Base-by-base conservation (phyloP, 2,797 vertebrate genomes). In the Cichlasoma orientale region DNA sequence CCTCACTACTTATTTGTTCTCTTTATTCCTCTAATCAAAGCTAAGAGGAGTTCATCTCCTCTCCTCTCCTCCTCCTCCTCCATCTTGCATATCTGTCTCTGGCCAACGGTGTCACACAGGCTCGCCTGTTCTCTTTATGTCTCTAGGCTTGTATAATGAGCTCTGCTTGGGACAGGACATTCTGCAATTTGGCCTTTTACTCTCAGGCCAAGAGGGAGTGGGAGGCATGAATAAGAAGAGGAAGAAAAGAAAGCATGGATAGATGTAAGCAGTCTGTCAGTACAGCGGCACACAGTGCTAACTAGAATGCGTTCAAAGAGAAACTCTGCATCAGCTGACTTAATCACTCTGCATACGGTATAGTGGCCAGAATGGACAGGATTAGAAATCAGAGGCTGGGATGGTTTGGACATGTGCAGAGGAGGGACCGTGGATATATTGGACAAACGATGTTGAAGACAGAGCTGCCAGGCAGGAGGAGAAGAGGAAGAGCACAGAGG, bases 71-170 rank as follows among this genome's bases (percentile, higher is more conserved):
- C 80, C 57, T 36, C 72, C 82, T 72, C 50, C 83, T 75, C 80
- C 72, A 72, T 72, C 72, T 79, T 77, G 36, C 61, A 2, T 82
- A 72, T 90, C 36, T 88, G 72, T 90, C 79, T 84, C 77, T 19
- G 74, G 75, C 87, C 85, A 77, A 75, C 82, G 61, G 75, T 70
- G 81, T 86, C 89, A 88, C 91, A 92, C 88, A 91, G 89, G 71
- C 85, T 86, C 78, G 70, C 90, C 92, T 93, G 91, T 92, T 93
- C 92, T 88, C 81, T 19, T 27, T 81, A 79, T 71, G 74, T 86
- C 80, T 85, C 75, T 70, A 50, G 82, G 58, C 80, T 70, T 79
- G 80, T 89, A 56, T 90, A 94, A 92, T 92, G 90, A 92, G 88
- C 84, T 85, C 78, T 89, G 86, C 79, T 86, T 68, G 74, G 90